Base-by-base conservation (phyloP, 2,888 invertebrate genomes). In the Colletes collaris region DNA sequence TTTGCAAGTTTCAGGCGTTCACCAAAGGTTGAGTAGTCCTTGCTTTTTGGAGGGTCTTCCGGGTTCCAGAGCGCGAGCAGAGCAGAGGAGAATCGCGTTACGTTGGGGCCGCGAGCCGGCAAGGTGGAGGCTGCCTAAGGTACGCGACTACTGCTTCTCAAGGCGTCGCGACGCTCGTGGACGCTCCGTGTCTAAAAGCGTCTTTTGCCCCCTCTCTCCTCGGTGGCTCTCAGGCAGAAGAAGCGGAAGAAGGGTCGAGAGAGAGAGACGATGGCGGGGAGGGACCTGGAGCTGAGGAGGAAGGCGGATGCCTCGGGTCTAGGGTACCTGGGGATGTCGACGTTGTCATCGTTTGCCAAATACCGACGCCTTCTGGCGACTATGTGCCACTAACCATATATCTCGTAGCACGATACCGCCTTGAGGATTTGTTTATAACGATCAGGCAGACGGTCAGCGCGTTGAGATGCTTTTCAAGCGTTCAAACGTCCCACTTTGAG, bases 171-270 rank as follows among this genome's bases (percentile, higher is more conserved):
- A 90, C 92, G 90, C 83, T 89, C 90, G 91, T 90, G 88, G 90
- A 91, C 90, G 89, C 90, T 91, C 89, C 88, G 89, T 90, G 89
- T 92, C 92, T 93, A 92, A 93, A 93, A 92, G 87, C 92, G 92
- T 92, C 92, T 90, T 27, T 87, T 87, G 88, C 89, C 91, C 89
- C 90, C 87, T 88, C 85, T 84, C 81, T 78, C 79, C 74, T 78
- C 81, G 55, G 55, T 73, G 67, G 46, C 75, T 82, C 84, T 87
- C 16, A 16, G 16, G 16, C 16, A 16, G 16, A 16, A 16, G 16
- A 16, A 16, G 11, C 19, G 40, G 58, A 6, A 16, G 50, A 55
- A 35, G 35, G 52, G 65, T 7, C 10, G 68, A 68, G 13, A 40
- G 55, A 66, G 44, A 66, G 59, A 53, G 55, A 50, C 44, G 65